phyloP scores from a whole-genome alignment of 2,888 invertebrate species.

The Drosophila kuntzei region DNA sequence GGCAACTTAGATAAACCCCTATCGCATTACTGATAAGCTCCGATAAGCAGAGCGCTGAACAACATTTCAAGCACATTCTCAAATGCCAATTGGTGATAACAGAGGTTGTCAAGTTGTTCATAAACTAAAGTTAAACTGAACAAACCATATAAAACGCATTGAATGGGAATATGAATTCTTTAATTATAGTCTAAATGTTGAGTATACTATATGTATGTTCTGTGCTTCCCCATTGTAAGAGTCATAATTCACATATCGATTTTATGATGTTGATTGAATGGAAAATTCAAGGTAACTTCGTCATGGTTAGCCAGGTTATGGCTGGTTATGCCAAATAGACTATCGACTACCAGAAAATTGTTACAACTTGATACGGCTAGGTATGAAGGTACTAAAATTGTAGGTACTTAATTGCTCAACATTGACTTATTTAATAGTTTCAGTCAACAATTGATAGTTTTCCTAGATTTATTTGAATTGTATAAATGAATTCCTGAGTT shows the following conservation, averaged over 20 bases:
- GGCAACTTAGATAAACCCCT: constrained; percentile 18
- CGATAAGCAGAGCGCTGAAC: not conserved
- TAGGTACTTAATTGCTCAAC: too few relatives aligned
- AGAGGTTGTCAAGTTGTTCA: constrained; percentile 17
- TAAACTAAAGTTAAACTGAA: not conserved
- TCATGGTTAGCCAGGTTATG: constrained; percentile 2
- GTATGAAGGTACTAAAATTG: constrained; percentile 1
- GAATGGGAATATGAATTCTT: not conserved
- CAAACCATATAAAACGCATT: not conserved
- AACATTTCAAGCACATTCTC: constrained; percentile 1
- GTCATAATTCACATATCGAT: not conserved
- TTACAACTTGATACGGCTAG: not conserved
- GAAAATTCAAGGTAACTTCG: not conserved
- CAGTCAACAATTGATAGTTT: too few relatives aligned
- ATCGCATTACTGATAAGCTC: constrained; percentile 36
- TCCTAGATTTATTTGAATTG: too few relatives aligned
- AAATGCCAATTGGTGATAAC: constrained; percentile 22
- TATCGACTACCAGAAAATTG: not conserved
- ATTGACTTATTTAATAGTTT: not conserved
- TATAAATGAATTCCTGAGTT: too few relatives aligned
- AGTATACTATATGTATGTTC: too few relatives aligned
- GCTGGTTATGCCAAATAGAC: constrained; percentile 7
- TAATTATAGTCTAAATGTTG: not conserved
- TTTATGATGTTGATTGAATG: not conserved
- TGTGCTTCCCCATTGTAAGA: constrained; percentile 9